Conservation (phyloP, 2,113 vertebrate species). For the Parus major region DNA sequence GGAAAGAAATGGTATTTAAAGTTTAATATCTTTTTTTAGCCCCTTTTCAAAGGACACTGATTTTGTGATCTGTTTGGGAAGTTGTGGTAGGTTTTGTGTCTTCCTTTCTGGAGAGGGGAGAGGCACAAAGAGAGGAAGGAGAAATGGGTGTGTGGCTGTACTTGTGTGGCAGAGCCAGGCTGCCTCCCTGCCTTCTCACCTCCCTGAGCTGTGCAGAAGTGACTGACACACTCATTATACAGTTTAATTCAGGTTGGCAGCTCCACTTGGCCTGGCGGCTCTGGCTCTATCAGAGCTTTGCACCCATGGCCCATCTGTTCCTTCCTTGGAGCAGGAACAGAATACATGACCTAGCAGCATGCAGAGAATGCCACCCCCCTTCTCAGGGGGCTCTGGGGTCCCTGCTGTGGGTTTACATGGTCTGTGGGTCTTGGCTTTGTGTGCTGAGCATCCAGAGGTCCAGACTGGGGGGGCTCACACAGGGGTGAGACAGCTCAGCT, state of each 20-base stretch:
- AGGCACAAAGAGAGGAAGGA: background rate
- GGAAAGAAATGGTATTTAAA: constrained; percentile 73
- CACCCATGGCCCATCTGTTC: background rate
- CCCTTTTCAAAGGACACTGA: constrained; percentile 56
- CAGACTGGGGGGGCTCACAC: background rate
- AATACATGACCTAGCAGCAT: background rate
- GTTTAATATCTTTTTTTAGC: constrained; percentile 70
- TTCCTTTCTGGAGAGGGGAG: background rate
- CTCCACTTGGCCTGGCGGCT: background rate
- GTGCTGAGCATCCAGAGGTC: background rate
- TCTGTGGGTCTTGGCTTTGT: background rate
- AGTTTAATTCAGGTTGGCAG: constrained; percentile 41
- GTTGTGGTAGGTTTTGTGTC: background rate
- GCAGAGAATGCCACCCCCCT: background rate
- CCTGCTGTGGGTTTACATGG: background rate
- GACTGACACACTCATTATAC: constrained; percentile 37
- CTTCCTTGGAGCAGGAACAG: background rate
- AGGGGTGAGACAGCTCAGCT: background rate
- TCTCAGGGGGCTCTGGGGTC: background rate
- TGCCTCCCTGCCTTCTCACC: background rate
- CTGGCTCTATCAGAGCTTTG: background rate
- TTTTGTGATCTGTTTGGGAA: constrained; percentile 61
- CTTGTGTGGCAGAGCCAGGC: background rate
- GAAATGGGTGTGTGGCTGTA: background rate
- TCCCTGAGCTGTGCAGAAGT: background rate